Conservation (phyloP, 2,888 invertebrate species). For the Anoncus sp. region DNA sequence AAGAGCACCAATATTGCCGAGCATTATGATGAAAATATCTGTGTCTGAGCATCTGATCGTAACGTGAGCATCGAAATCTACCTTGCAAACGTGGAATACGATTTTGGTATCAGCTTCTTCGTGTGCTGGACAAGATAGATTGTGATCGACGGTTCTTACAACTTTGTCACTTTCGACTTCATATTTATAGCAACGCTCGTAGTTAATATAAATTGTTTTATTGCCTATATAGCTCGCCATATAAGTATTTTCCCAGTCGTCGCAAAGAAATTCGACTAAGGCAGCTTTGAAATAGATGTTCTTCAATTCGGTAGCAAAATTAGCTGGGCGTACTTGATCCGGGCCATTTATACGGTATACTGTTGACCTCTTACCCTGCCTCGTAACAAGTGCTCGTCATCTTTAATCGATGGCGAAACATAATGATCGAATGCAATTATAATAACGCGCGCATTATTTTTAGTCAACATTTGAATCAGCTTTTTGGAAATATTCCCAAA, state of each 20-base stretch:
- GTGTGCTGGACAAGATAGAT: slow-evolving; percentile 55
- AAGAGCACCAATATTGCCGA: slow-evolving; percentile 8
- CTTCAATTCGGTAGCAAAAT: slow-evolving; percentile 44
- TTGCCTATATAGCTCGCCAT: slow-evolving; percentile 68
- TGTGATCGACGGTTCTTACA: slow-evolving; percentile 42
- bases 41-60: slow-evolving; percentile 4
- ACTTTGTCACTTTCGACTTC: slow-evolving; percentile 55
- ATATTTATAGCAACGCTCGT: slow-evolving; percentile 63
- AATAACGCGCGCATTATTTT: slow-evolving; percentile 17
- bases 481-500: slow-evolving; percentile 51
- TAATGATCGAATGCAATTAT: slow-evolving; percentile 54
- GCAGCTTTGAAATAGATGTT: slow-evolving; percentile 62
- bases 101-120: slow-evolving; percentile 69
- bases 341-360: slow-evolving; percentile 48
- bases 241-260: slow-evolving; percentile 70
- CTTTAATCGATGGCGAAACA: slow-evolving; percentile 57
- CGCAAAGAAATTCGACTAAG: slow-evolving; percentile 70
- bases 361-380: slow-evolving; percentile 2
- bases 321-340: slow-evolving; percentile 39
- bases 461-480: slow-evolving; percentile 5
- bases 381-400: slow-evolving; percentile 47
- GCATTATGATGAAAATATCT: slow-evolving; percentile 4
- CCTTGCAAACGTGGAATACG: slow-evolving; percentile 57
- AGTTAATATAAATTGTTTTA: slow-evolving; percentile 67
- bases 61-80: slow-evolving; percentile 33